phyloP scores from a whole-genome alignment of 2,113 vertebrate species.

The Gnathonemus echidnorhynchus region DNA sequence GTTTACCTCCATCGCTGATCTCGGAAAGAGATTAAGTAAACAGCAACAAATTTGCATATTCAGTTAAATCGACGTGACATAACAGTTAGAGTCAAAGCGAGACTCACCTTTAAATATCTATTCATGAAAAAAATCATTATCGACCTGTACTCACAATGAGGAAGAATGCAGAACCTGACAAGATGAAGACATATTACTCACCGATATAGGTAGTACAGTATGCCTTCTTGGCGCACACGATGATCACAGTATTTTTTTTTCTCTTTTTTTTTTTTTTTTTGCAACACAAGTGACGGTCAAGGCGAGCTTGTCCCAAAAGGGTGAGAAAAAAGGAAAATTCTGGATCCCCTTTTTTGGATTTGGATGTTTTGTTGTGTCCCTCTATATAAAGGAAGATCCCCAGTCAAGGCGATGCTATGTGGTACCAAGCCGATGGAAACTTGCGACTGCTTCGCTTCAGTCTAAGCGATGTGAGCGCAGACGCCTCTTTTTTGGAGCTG shows the following conservation, averaged over 20 bases:
- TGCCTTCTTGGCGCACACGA: slow-evolving; percentile 51
- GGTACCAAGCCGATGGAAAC: slow-evolving; percentile 51
- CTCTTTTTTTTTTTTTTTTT: slow-evolving; percentile 38
- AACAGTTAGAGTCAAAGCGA: slow-evolving; percentile 5
- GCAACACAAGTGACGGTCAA: slow-evolving; percentile 45
- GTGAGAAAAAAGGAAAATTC: slow-evolving; percentile 26
- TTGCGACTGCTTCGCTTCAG: slow-evolving; percentile 63
- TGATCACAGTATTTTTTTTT: slow-evolving; percentile 46
- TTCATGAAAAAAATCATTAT: slow-evolving; percentile 12
- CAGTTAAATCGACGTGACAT: slow-evolving; percentile 11
- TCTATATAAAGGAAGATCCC: slow-evolving; percentile 47
- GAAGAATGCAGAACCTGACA: slow-evolving; percentile 16
- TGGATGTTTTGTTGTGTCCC: slow-evolving; percentile 34
- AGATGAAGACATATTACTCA: slow-evolving; percentile 44
- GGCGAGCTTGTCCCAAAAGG: slow-evolving; percentile 30
- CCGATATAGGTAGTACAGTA: slow-evolving; percentile 47
- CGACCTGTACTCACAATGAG: not conserved
- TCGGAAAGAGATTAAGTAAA: slow-evolving; percentile 14
- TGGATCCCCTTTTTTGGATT: slow-evolving; percentile 39
- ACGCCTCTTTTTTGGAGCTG: slow-evolving; percentile 58
- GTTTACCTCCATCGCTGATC: not conserved
- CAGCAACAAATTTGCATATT: slow-evolving; percentile 2
- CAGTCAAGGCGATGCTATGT: slow-evolving; percentile 42
- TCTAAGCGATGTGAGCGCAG: slow-evolving; percentile 57
- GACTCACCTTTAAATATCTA: slow-evolving; percentile 16